Conservation (phyloP, 1,140 invertebrate genomes). For the Pentalonia nigronervosa region DNA sequence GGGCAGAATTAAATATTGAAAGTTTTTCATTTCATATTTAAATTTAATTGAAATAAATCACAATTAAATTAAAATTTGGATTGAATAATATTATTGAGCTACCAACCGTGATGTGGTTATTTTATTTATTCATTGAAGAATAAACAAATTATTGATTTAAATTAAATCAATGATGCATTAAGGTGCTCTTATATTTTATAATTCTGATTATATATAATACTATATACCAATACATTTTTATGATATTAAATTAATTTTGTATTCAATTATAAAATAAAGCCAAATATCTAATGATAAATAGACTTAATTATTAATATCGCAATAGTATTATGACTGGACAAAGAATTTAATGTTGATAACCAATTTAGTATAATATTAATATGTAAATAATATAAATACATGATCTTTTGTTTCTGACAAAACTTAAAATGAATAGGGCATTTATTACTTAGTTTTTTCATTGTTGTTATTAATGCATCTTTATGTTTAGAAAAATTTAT, state of each 20-base stretch:
- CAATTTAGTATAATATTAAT: conserved; percentile 24
- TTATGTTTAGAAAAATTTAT: not conserved
- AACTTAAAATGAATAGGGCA: conserved; percentile 26
- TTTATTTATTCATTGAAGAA: not conserved
- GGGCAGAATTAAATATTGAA: not conserved
- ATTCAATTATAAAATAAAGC: not conserved
- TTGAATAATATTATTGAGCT: not conserved
- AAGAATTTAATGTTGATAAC: not conserved
- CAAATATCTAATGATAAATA: conserved; percentile 30
- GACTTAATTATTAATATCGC: not conserved
- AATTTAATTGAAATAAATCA: not conserved
- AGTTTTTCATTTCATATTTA: not conserved
- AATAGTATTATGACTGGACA: not conserved
- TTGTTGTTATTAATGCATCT: not conserved
- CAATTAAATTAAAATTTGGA: not conserved
- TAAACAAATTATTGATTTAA: conserved; percentile 6
- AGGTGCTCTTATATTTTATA: not conserved
- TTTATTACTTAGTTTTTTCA: conserved; percentile 43
- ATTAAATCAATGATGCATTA: conserved; percentile 9
- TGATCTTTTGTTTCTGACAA: not conserved
- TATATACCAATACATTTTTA: not conserved
- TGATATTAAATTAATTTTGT: not conserved
- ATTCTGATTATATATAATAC: not conserved
- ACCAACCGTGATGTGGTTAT: not conserved
- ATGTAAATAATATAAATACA: not conserved